Conservation (phyloP, 2,888 invertebrate genomes). For the Steinernema scapterisci region DNA sequence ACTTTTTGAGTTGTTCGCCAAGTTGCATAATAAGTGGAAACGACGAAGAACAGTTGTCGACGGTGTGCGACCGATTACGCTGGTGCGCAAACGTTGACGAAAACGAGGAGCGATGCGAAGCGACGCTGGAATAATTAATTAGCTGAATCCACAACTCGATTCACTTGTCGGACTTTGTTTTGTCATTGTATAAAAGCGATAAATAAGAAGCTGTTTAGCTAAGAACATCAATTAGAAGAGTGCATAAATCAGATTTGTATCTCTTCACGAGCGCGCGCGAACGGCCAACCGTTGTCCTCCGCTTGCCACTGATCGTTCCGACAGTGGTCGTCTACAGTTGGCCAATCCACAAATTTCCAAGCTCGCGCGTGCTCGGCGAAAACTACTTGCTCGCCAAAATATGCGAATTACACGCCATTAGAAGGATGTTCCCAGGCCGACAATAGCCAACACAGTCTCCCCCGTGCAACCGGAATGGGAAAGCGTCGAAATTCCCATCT, state of each 20-base stretch:
- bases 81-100: not conserved
- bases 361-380: not conserved
- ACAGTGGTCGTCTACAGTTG: conserved; percentile 1
- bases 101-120: not conserved
- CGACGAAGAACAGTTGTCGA: conserved; percentile 20
- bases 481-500: conserved; percentile 12
- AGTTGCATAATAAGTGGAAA: conserved; percentile 17
- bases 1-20: not conserved
- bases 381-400: conserved; percentile 15
- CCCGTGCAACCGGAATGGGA: conserved; percentile 23
- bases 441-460: not conserved
- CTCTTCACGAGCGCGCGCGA: conserved; percentile 27
- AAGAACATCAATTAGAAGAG: conserved; percentile 18
- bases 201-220: conserved; percentile 28
- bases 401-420: conserved; percentile 23
- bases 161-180: conserved; percentile 13
- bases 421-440: conserved; percentile 1
- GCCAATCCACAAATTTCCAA: not conserved
- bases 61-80: not conserved
- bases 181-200: conserved; percentile 29
- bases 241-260: conserved; percentile 29
- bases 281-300: conserved; percentile 3
- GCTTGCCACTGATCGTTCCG: not conserved
- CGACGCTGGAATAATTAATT: conserved; percentile 19
- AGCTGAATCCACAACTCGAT: not conserved